Evolutionary conservation across 2,888 invertebrate genomes (phyloP).

Genomic region (Ectemnius continuus): DNA sequence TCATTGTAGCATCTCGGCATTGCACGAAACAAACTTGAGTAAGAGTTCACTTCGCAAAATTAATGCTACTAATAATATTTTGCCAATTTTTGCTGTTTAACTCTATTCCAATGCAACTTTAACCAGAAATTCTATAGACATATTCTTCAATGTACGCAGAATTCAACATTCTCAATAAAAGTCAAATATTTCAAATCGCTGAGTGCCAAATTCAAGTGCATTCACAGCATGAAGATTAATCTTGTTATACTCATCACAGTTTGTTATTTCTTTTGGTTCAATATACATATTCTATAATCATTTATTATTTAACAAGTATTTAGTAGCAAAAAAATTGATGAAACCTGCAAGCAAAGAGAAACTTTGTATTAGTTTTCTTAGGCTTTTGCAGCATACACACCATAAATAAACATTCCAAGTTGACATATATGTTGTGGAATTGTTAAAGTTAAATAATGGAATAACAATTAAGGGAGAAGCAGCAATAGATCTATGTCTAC

Average conservation of each 20-base stretch:
- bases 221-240: constrained; percentile 38
- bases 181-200: constrained; percentile 35
- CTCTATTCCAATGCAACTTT: constrained; percentile 36
- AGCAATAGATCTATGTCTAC: constrained; percentile 3
- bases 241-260: constrained; percentile 39
- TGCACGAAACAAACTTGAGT: constrained; percentile 71
- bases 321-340: constrained; percentile 44
- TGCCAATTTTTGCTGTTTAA: constrained; percentile 17
- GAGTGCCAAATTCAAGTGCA: constrained; percentile 29
- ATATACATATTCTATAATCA: constrained; percentile 31
- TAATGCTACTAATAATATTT: constrained; percentile 13
- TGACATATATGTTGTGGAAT: no score
- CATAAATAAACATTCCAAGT: no score
- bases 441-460: not conserved
- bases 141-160: constrained; percentile 26
- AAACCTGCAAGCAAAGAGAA: constrained; percentile 49
- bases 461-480: not conserved
- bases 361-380: not conserved
- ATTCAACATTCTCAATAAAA: constrained; percentile 33
- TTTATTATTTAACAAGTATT: constrained; percentile 42
- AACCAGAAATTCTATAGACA: constrained; percentile 29
- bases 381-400: no score
- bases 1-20: constrained; percentile 78
- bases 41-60: constrained; percentile 54
- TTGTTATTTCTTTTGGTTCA: constrained; percentile 32